Conservation (phyloP, 2,888 invertebrate species). For the Unio delphinus region DNA sequence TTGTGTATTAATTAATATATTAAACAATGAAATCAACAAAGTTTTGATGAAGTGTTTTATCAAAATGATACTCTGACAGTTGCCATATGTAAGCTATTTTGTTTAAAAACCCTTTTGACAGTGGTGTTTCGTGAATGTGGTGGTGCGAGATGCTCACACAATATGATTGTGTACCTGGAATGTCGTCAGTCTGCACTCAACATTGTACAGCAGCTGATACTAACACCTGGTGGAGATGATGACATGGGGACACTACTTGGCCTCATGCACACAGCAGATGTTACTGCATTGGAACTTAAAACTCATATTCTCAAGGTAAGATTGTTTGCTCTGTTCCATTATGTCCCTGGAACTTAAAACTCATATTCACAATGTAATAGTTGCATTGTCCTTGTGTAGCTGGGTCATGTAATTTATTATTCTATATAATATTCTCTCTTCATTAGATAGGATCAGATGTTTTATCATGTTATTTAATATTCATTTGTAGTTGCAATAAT, state of each 20-base stretch:
- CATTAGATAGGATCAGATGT: too few species aligned
- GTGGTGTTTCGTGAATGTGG: constrained; percentile 93
- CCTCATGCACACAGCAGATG: constrained; percentile 91
- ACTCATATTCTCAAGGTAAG: constrained; percentile 82
- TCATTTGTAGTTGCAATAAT: too few species aligned
- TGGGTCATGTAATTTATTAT: too few species aligned
- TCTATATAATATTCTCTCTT: too few species aligned
- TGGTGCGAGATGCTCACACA: constrained; percentile 92
- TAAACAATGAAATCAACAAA: not conserved
- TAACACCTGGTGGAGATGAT: constrained; percentile 92
- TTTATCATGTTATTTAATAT: too few species aligned
- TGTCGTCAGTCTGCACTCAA: constrained; percentile 87
- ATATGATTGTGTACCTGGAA: constrained; percentile 76
- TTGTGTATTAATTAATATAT: too few species aligned
- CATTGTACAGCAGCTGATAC: constrained; percentile 70
- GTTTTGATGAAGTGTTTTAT: not conserved
- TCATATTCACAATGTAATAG: too few species aligned
- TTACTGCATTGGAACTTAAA: constrained; percentile 86
- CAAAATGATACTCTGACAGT: too few species aligned
- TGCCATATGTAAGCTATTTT: not conserved
- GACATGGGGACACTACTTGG: constrained; percentile 94
- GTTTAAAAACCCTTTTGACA: constrained; percentile 20
- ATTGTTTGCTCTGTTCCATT: not conserved
- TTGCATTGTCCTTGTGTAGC: too few species aligned
- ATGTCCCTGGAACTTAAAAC: too few species aligned